These are phyloP conservation scores for Pristionchus exspectatus DNA, from an alignment of 2,888 invertebrate genomes.

Conservation along the genomic window DNA sequence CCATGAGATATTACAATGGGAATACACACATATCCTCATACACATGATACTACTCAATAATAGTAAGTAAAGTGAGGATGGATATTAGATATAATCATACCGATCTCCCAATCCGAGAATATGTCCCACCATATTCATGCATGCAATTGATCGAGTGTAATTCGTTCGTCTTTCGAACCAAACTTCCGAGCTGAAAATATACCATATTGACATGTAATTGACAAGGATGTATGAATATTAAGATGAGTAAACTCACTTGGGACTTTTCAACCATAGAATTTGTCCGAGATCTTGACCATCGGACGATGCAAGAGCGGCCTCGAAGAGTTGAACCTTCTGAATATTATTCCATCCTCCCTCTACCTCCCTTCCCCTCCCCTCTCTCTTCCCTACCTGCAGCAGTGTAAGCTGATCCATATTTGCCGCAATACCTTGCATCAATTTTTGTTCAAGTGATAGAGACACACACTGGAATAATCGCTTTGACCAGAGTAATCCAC, in stretches of 20 bases:
- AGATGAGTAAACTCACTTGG: slow-evolving; percentile 79
- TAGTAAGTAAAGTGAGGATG: too few relatives aligned
- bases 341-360: slow-evolving; percentile 79
- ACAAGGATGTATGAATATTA: too few relatives aligned
- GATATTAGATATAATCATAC: slow-evolving; percentile 73
- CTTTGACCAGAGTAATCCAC: not conserved
- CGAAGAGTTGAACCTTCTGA: slow-evolving; percentile 99
- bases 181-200: slow-evolving; percentile 79
- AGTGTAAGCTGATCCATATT: slow-evolving; percentile 24
- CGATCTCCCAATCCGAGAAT: slow-evolving; percentile 96
- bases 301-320: slow-evolving; percentile 94
- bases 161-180: slow-evolving; percentile 99
- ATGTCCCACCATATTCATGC: slow-evolving; percentile 99
- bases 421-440: not conserved
- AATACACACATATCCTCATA: not conserved
- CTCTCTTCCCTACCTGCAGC: not conserved
- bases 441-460: not conserved
- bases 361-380: not conserved
- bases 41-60: too few relatives aligned
- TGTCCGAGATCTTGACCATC: slow-evolving; percentile 83
- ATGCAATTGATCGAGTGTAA: slow-evolving; percentile 96
- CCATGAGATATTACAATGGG: not conserved
- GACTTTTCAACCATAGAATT: slow-evolving; percentile 96
- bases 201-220: not conserved
- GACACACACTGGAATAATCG: not conserved